These are phyloP conservation scores for Eupeodes corollae DNA, from an alignment of 1,140 invertebrate genomes.

Conservation along the genomic window DNA sequence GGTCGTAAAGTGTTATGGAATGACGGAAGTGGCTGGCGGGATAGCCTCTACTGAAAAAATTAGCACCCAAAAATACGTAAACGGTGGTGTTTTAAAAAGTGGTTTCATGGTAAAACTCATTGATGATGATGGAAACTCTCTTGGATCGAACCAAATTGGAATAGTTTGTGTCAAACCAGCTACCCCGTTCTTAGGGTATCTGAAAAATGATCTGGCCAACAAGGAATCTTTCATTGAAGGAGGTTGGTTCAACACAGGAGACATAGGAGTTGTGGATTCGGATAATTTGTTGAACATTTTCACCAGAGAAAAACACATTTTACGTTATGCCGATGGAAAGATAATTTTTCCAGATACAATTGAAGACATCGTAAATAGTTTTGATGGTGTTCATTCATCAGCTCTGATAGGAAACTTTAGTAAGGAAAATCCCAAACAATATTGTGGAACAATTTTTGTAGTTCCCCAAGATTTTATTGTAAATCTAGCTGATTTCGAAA, in stretches of 20 bases:
- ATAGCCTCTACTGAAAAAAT: not conserved
- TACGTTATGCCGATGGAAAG: too few relatives aligned
- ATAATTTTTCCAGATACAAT: too few relatives aligned
- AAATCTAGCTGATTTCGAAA: too few relatives aligned
- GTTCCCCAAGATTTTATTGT: too few relatives aligned
- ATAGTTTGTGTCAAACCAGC: not conserved
- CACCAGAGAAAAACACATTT: not conserved
- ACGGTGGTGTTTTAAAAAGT: not conserved
- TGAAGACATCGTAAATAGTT: too few relatives aligned
- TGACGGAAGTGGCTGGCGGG: not conserved
- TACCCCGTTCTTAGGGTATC: not conserved
- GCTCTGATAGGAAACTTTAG: too few relatives aligned
- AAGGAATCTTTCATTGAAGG: not conserved
- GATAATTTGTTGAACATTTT: not conserved
- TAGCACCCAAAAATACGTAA: not conserved
- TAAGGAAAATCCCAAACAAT: too few relatives aligned
- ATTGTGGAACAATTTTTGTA: too few relatives aligned
- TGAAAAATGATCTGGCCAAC: not conserved
- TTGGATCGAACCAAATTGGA: conserved; percentile 1
- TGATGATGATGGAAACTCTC: not conserved
- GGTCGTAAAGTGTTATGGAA: not conserved
- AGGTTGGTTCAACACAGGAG: conserved; percentile 2
- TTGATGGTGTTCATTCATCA: too few relatives aligned
- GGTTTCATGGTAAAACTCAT: conserved; percentile 3
- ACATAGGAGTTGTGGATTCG: conserved; percentile 4